Percentiles rank a stretch among this genome's conserved stretches.
phyloP scores from a whole-genome alignment of 2,888 invertebrate species.

The Palloptera scutellata region DNA sequence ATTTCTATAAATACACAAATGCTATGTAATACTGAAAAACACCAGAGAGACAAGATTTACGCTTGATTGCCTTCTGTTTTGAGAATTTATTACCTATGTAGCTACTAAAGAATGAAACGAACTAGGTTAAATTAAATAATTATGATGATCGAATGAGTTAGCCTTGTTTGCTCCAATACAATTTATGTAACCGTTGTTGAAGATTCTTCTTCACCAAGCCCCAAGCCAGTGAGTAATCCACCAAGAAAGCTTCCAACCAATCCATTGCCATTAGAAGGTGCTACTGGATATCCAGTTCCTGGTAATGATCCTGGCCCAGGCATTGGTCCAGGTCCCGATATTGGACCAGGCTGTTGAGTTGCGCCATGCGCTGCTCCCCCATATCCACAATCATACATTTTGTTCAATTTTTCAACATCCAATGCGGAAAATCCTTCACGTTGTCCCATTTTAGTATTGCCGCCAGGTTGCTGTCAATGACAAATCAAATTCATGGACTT shows the following conservation, averaged over 20 bases:
- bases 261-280: constrained; percentile 41
- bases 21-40: no score
- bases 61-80: no score
- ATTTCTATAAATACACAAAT: no score
- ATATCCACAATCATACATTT: constrained; percentile 75
- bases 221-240: constrained; percentile 56
- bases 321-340: constrained; percentile 26
- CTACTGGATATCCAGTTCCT: constrained; percentile 26
- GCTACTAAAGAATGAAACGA: no score
- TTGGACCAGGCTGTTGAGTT: constrained; percentile 10
- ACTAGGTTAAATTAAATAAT: no score
- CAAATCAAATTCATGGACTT: neutral
- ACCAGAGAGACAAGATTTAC: no score
- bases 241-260: constrained; percentile 55
- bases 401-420: constrained; percentile 77
- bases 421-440: constrained; percentile 76
- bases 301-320: constrained; percentile 17
- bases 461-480: constrained; percentile 46
- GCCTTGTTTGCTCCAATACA: no score
- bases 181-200: neutral
- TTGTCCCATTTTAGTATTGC: constrained; percentile 72
- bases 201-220: constrained; percentile 43
- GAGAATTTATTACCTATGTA: no score
- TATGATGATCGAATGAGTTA: no score
- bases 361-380: neutral